Evolutionary conservation across 2,888 invertebrate species (phyloP), one percentile per base, ranked within the genome.

Genomic region (Neoaliturus tenellus): DNA sequence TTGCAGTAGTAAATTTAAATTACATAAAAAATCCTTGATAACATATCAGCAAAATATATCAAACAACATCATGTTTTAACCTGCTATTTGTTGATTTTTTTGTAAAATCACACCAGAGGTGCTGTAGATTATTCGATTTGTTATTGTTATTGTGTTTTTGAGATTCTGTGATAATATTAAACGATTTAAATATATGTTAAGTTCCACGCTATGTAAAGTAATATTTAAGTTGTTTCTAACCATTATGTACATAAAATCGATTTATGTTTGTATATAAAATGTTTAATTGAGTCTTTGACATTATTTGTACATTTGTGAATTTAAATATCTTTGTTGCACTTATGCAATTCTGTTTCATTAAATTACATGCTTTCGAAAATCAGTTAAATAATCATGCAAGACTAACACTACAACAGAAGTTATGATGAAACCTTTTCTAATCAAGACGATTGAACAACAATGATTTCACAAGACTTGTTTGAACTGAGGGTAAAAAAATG

Each of bases 121-220:
- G 41, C 71, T 71, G 5, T 71, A 67, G 4, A 71, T 20, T 17
- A 31, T n/a, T 20, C 71, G n/a, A 33, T 75, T 44, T 44, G 28
- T 75, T 75, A 23, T 35, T 73, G 25, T 75, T 71, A n/a, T 25
- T 75, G 75, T 75, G 75, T 75, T 41, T 6, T 75, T 48, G 17
- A 75, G 5, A 75, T 75, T 75, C 75, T 75, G 75, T 75, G 75
- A 75, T 75, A 75, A 44, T 44, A 48, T 75, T 5, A 67, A 33
- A 23, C 28, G 31, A 62, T 71, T 35, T 71, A 35, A 39, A 39
- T 6, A 6, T 71, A 75, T 25, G 23, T 28, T 41, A 44, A 44
- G 75, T 75, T 48, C 75, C 75, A 75, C 31, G 71, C 48, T 75
- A n/a, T 39, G 41, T 75, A 48, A 28, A 44, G n/a, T 44, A 44